Conservation (phyloP, 2,888 invertebrate species). For the Lucinisca nassula region DNA sequence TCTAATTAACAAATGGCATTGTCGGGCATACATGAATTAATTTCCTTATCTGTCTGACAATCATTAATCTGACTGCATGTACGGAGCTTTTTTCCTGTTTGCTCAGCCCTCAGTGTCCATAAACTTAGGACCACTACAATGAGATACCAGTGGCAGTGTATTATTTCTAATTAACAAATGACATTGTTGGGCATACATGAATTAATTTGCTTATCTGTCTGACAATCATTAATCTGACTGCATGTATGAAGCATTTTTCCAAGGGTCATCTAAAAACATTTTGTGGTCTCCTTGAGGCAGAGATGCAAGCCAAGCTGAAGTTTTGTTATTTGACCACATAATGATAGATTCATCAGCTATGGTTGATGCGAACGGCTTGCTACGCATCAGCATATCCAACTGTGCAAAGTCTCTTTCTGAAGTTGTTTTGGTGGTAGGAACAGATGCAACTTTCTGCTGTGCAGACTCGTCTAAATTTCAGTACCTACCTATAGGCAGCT, state of each 20-base stretch:
- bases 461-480: background rate
- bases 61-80: no score
- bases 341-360: conserved; percentile 34
- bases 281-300: background rate
- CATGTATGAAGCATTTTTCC: background rate
- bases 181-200: no score
- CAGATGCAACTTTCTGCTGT: background rate
- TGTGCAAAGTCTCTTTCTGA: conserved; percentile 29
- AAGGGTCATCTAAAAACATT: conserved; percentile 31
- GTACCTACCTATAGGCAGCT: conserved; percentile 47
- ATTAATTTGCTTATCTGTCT: no score
- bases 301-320: conserved; percentile 33
- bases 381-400: conserved; percentile 22
- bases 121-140: no score
- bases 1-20: no score
- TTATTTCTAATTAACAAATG: no score
- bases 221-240: no score
- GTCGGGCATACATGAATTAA: no score
- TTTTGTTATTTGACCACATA: conserved; percentile 58
- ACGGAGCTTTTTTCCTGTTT: background rate
- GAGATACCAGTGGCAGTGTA: no score
- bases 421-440: conserved; percentile 14
- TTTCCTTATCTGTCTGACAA: no score
- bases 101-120: no score
- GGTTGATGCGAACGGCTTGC: conserved; percentile 32